phyloP scores from a whole-genome alignment of 1,140 invertebrate species.

The Aphis gossypii region DNA sequence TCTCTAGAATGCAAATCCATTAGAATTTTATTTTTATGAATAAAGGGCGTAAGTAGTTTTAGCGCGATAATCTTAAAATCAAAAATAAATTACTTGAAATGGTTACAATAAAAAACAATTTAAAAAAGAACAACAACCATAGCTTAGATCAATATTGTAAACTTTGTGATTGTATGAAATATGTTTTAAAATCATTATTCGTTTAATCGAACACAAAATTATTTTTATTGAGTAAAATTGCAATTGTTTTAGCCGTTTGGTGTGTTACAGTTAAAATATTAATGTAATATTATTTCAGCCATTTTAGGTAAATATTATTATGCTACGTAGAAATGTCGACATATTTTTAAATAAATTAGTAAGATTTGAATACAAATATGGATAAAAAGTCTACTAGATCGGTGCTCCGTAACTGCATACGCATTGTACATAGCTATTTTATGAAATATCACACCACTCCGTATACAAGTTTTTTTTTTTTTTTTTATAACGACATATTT shows the following conservation, averaged over 20 bases:
- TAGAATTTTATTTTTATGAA: conserved; percentile 6
- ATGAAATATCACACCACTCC: too few relatives aligned
- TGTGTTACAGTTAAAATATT: neutral
- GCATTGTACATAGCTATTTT: too few relatives aligned
- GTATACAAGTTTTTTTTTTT: too few relatives aligned
- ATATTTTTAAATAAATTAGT: neutral
- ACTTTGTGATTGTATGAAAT: neutral
- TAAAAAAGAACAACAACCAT: neutral
- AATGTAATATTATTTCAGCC: neutral
- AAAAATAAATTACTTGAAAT: conserved; percentile 4
- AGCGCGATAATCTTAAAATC: neutral
- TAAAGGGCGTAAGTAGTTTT: neutral
- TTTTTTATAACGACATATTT: too few relatives aligned
- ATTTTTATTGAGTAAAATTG: neutral
- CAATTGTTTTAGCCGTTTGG: neutral
- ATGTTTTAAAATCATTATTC: neutral
- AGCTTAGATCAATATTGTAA: neutral
- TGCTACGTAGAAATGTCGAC: neutral
- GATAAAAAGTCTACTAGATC: neutral
- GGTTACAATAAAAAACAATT: neutral
- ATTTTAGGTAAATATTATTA: neutral
- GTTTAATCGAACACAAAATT: neutral
- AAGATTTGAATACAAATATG: neutral
- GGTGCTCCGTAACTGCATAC: too few relatives aligned
- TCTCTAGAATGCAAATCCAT: neutral